A percentile compares a stretch with the other conserved stretches of the same genome.
phyloP scores from a whole-genome alignment of 2,888 invertebrate genomes.

The Andrena praecox region DNA sequence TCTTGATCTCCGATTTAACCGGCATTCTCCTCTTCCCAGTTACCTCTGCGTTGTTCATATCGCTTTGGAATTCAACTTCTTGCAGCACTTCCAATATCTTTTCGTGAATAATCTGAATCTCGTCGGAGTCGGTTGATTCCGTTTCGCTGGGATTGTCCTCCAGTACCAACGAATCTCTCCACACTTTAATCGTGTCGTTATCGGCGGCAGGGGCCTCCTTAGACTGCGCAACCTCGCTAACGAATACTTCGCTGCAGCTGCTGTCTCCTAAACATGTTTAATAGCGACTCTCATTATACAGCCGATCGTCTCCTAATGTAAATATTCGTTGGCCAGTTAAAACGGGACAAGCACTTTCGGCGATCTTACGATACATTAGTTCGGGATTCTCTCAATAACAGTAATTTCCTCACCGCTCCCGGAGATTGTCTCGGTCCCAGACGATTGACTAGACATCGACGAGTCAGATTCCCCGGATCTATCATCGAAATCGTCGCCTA shows the following conservation, averaged over 20 bases:
- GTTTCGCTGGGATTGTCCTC: constrained; percentile 31
- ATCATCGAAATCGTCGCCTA: background rate
- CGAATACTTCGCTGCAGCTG: background rate
- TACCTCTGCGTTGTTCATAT: constrained; percentile 52
- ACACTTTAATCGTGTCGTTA: constrained; percentile 75
- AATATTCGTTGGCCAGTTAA: background rate
- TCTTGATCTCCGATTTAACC: constrained; percentile 60
- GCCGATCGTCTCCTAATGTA: constrained; percentile 3
- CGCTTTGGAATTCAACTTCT: constrained; percentile 59
- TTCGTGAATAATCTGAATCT: constrained; percentile 32
- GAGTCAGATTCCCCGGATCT: background rate
- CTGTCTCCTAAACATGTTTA: constrained; percentile 25
- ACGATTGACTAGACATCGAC: constrained; percentile 4
- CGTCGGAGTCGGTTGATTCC: constrained; percentile 29
- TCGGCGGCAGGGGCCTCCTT: background rate
- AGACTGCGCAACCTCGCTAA: background rate
- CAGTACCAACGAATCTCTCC: constrained; percentile 74
- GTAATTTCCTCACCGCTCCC: constrained; percentile 56
- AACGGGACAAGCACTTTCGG: no score
- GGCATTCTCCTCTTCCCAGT: constrained; percentile 50
- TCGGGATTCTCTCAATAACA: constrained; percentile 28
- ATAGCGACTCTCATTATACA: background rate
- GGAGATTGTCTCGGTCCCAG: constrained; percentile 29
- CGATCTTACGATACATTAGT: background rate
- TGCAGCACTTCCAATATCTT: constrained; percentile 19